Conservation (phyloP, 1,140 invertebrate genomes). For the Bradynema listronoti region DNA sequence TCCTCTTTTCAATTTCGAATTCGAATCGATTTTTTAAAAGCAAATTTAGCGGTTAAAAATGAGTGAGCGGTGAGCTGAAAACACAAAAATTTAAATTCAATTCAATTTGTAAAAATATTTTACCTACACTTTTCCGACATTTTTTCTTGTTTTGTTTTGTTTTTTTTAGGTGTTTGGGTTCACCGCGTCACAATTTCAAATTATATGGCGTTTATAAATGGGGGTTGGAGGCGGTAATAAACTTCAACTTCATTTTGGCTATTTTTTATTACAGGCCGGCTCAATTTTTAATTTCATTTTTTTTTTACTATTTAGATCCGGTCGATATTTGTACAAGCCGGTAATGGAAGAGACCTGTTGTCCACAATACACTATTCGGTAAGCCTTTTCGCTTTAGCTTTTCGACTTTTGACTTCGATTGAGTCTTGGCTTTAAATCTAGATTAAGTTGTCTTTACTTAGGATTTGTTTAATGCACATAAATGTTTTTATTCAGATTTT, state of each 20-base stretch:
- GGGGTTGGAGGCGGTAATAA: slow-evolving; percentile 78
- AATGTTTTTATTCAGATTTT: no score
- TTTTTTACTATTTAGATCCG: slow-evolving; percentile 66
- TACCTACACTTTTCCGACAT: background rate
- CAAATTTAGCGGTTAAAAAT: no score
- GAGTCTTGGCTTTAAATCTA: no score
- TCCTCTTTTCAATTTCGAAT: no score
- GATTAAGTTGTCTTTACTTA: no score
- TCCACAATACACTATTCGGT: slow-evolving; percentile 89
- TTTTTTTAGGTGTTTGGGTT: slow-evolving; percentile 71
- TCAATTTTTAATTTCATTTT: no score
- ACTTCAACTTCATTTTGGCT: background rate
- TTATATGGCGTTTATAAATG: slow-evolving; percentile 84
- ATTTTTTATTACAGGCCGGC: slow-evolving; percentile 8
- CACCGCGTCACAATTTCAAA: slow-evolving; percentile 72
- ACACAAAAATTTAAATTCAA: background rate
- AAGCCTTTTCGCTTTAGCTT: no score
- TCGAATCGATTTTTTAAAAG: no score
- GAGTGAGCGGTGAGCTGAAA: slow-evolving; percentile 15
- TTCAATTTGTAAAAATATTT: background rate
- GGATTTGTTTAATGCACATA: no score
- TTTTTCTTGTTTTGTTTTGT: slow-evolving; percentile 15
- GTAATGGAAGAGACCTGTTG: slow-evolving; percentile 82
- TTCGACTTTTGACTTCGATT: no score
- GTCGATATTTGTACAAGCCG: slow-evolving; percentile 91